phyloP scores from a whole-genome alignment of 2,888 invertebrate species.

The Psococerastis gibbosa region DNA sequence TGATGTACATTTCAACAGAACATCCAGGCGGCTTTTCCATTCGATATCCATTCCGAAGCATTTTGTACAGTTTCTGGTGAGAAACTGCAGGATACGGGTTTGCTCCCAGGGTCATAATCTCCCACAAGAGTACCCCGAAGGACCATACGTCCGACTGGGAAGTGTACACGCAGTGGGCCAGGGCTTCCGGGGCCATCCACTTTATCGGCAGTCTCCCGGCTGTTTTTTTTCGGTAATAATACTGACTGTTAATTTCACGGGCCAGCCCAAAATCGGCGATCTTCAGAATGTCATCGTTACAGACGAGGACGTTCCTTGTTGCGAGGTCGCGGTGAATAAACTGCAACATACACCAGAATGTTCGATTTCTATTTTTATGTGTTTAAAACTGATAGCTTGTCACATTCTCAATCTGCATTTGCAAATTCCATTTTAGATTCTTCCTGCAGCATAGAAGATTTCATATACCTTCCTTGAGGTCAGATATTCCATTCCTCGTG shows the following conservation, averaged over 20 bases:
- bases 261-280: constrained; percentile 98
- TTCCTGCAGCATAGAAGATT: not conserved
- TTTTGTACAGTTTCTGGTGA: constrained; percentile 78
- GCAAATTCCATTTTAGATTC: not conserved
- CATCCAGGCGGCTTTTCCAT: constrained; percentile 94
- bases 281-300: constrained; percentile 84
- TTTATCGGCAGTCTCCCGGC: constrained; percentile 92
- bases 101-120: constrained; percentile 95
- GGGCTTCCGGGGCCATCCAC: constrained; percentile 99
- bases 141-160: constrained; percentile 93
- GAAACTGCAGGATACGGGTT: constrained; percentile 94
- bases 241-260: constrained; percentile 80
- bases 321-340: constrained; percentile 96
- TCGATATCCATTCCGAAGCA: constrained; percentile 75
- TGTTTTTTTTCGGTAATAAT: constrained; percentile 94
- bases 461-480: constrained; percentile 66
- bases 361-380: constrained; percentile 10
- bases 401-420: no score
- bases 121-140: constrained; percentile 91
- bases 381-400: no score
- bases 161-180: constrained; percentile 88
- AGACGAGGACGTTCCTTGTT: constrained; percentile 90
- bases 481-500: constrained; percentile 94
- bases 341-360: constrained; percentile 33
- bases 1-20: constrained; percentile 80